Base-by-base conservation (phyloP, 2,888 invertebrate genomes). In the Julus scandinavius region DNA sequence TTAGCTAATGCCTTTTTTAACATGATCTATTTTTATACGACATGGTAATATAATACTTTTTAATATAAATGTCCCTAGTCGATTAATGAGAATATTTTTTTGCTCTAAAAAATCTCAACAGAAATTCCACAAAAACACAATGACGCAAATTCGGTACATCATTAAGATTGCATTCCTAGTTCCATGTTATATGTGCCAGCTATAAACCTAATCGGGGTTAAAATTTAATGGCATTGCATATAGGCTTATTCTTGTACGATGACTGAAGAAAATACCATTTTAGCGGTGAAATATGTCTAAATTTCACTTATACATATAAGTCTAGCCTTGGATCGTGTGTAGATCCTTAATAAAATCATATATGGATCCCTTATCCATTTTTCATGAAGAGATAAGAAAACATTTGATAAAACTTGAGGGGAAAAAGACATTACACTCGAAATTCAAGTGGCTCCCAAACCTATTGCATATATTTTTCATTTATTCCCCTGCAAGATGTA, bases 291-390 rank as follows among this genome's bases (percentile, higher is more conserved):
- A 20, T 63, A 7, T 45, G 20, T n/a, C 63, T 63, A 63, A 63
- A 6, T 20, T 72, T 72, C 20, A 72, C 63, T 72, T 20, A 29
- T 29, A 29, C 29, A 20, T 17, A 63, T 17, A 63, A 63, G 58
- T n/a, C 58, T 9, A 72, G 63, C 5, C 20, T 72, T 72, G 6
- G 20, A 72, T 72, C 4, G 63, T 20, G 63, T 72, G 63, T 72
- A 72, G 63, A 72, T 72, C 63, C 63, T 72, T 72, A 72, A 72
- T 72, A 72, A 72, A 72, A 72, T 72, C 63, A 29, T 17, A 72
- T 45, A 7, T 20, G 7, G 7, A 72, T 72, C 63, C 63, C 63
- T 58, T 72, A 72, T 72, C 63, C 63, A 72, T 72, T 72, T 72
- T 72, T 72, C 63, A 72, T 72, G 63, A 72, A 72, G 9, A 72